Evolutionary conservation across 2,113 vertebrate genomes (phyloP).

Genomic region (Urocynchramus pylzowi): DNA sequence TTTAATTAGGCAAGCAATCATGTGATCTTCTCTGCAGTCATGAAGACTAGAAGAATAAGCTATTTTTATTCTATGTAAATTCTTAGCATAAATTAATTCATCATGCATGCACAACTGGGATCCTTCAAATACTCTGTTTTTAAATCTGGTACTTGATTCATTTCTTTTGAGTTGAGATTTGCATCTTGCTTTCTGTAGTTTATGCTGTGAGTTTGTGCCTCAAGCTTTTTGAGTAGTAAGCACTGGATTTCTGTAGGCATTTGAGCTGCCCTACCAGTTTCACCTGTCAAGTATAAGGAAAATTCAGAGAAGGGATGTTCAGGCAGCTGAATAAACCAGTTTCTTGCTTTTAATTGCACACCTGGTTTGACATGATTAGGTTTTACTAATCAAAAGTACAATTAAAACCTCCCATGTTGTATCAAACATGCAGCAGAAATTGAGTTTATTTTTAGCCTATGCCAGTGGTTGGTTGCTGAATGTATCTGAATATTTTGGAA

Average conservation of each 20-base stretch:
- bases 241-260: background rate
- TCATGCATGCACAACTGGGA: background rate
- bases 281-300: background rate
- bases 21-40: background rate
- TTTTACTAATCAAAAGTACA: background rate
- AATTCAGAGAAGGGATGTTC: background rate
- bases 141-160: background rate
- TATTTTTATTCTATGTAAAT: conserved; percentile 36
- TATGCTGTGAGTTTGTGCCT: background rate
- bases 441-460: background rate
- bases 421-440: background rate
- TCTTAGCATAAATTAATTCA: conserved; percentile 17
- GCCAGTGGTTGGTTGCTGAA: background rate
- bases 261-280: conserved; percentile 27
- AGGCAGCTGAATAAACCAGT: background rate
- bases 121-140: background rate
- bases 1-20: conserved; percentile 38
- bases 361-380: background rate
- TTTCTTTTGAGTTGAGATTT: background rate
- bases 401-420: background rate
- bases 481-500: background rate
- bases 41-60: conserved; percentile 5
- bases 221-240: background rate
- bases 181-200: background rate
- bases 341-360: conserved; percentile 10